phyloP scores from a whole-genome alignment of 2,888 invertebrate species.

The Aquatica leii region DNA sequence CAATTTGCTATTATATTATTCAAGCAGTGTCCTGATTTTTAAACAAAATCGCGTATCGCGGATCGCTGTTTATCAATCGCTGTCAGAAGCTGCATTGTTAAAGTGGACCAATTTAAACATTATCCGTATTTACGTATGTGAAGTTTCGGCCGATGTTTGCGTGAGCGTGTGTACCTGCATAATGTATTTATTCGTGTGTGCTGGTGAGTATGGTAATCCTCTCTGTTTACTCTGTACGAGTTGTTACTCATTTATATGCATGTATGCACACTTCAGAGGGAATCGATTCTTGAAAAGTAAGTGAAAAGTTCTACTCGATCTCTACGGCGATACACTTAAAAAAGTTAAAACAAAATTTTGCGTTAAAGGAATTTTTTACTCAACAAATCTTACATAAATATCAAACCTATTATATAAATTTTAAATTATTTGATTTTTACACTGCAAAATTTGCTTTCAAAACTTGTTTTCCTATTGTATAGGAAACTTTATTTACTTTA shows the following conservation, averaged over 20 bases:
- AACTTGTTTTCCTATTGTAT: conserved; percentile 1
- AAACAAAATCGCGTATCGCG: conserved; percentile 28
- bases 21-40: conserved; percentile 34
- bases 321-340: conserved; percentile 26
- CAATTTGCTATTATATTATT: conserved; percentile 26
- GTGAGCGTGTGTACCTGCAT: conserved; percentile 42
- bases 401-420: conserved; percentile 12
- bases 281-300: conserved; percentile 49
- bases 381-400: background rate
- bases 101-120: conserved; percentile 38
- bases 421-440: background rate
- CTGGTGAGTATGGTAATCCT: conserved; percentile 48
- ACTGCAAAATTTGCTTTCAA: background rate
- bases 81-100: conserved; percentile 40
- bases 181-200: conserved; percentile 48
- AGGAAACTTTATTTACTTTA: background rate
- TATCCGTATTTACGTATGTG: conserved; percentile 37
- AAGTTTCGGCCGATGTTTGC: conserved; percentile 38
- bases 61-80: conserved; percentile 40
- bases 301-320: conserved; percentile 44
- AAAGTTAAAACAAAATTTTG: conserved; percentile 22
- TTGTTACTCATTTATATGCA: conserved; percentile 49
- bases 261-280: conserved; percentile 46
- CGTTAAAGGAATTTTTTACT: conserved; percentile 21
- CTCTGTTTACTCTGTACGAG: conserved; percentile 49